A percentile compares a stretch with the other conserved stretches of the same genome.
Evolutionary conservation across 2,113 vertebrate genomes (phyloP).

Genomic region (Connochaetes taurinus): DNA sequence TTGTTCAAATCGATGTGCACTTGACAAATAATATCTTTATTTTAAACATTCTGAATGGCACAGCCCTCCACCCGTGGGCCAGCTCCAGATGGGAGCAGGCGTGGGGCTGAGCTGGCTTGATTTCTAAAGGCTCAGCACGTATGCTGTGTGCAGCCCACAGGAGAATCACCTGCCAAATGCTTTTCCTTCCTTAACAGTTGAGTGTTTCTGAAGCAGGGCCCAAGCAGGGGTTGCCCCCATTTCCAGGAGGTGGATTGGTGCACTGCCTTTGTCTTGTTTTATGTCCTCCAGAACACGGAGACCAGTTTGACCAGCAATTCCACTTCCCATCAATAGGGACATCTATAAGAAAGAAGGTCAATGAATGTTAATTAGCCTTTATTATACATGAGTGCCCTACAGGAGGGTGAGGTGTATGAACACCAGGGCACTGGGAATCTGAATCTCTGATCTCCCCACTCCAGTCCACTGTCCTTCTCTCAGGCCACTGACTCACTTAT

Average conservation of each 20-base stretch:
- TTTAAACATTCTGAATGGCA: background rate
- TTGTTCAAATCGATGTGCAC: background rate
- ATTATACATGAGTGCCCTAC: background rate
- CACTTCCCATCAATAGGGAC: slow-evolving; percentile 82
- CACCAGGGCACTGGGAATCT: background rate
- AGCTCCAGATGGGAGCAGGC: background rate
- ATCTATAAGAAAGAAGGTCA: slow-evolving; percentile 72
- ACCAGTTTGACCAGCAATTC: slow-evolving; percentile 93
- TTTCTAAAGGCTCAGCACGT: background rate
- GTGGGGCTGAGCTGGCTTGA: background rate
- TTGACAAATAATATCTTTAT: background rate
- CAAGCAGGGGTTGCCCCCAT: slow-evolving; percentile 78
- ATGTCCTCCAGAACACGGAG: slow-evolving; percentile 77
- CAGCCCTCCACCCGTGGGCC: background rate
- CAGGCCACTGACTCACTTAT: background rate
- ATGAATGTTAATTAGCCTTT: background rate
- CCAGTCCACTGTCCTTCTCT: background rate
- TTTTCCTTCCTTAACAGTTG: slow-evolving; percentile 73
- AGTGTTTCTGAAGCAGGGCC: slow-evolving; percentile 81
- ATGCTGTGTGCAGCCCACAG: accelerated
- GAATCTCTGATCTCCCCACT: background rate
- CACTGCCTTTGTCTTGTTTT: slow-evolving; percentile 86
- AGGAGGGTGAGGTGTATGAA: accelerated
- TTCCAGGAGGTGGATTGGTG: slow-evolving; percentile 84
- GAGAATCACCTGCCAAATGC: accelerated